Evolutionary conservation across 1,140 invertebrate genomes (phyloP).

Genomic region (Drosophila elegans): DNA sequence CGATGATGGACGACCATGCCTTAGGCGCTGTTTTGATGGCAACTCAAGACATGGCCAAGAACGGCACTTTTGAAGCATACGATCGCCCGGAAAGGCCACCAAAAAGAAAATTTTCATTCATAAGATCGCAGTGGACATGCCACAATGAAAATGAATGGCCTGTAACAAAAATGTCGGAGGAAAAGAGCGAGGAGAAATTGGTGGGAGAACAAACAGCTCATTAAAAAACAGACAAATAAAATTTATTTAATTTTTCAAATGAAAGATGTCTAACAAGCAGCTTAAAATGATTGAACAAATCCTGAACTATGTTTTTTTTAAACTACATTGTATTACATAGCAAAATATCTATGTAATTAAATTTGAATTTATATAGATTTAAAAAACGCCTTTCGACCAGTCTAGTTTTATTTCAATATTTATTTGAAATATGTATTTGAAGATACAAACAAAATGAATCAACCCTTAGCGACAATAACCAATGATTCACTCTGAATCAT

Average conservation of each 20-base stretch:
- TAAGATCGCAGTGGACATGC: conserved; percentile 54
- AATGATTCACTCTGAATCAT: conserved; percentile 29
- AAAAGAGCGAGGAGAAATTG: conserved; percentile 6
- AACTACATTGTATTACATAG: too few relatives aligned
- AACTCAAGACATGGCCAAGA: conserved; percentile 40
- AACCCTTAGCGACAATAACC: not conserved
- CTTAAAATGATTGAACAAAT: not conserved
- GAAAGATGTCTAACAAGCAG: not conserved
- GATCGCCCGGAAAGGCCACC: conserved; percentile 8
- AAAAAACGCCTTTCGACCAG: too few relatives aligned
- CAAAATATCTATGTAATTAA: too few relatives aligned
- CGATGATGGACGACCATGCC: conserved; percentile 70
- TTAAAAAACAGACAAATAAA: conserved; percentile 11
- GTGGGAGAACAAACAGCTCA: conserved; percentile 4
- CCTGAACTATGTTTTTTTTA: too few relatives aligned
- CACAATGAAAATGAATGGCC: conserved; percentile 71
- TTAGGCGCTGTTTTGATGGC: conserved; percentile 31
- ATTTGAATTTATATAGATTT: too few relatives aligned
- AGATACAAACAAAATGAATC: too few relatives aligned
- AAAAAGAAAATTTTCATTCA: conserved; percentile 63
- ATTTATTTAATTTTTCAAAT: not conserved
- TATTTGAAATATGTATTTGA: too few relatives aligned
- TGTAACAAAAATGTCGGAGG: conserved; percentile 43
- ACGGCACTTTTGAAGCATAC: conserved; percentile 66
- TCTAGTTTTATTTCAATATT: too few relatives aligned